Base-by-base conservation (phyloP, 2,113 vertebrate species). In the Gambusia holbrooki region DNA sequence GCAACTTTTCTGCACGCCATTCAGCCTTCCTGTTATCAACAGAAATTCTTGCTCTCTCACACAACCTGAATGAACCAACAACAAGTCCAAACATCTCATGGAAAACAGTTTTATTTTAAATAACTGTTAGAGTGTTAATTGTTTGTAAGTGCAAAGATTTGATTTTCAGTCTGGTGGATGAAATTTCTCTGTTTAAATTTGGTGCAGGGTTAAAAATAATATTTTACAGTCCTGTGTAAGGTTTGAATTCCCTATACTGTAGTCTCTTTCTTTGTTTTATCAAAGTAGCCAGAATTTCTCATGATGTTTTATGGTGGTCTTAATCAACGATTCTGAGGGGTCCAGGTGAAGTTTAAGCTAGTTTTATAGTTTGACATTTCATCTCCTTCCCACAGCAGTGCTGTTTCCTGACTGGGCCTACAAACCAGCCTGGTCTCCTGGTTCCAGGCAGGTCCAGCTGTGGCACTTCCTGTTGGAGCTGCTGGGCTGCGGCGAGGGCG, bases 391-490 rank as follows among this genome's bases (percentile, higher is more conserved):
- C 9, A 33, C 87, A 94, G 94, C 93, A 42, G 89, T 94, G 75
- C 73, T 94, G 77, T 94, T 93, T 74, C 94, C 95, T 3, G 93
- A 95, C 62, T 95, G 95, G 95, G 95, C 94, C 42, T 95, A 94
- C 86, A 95, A 91, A 74, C 94, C 95, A 0, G 88, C 93, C 54
- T 95, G 93, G 93, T 92, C 93, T 1, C 93, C 94, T 0, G 95
- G 95, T 8, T 95, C 94, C 76, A 77, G 94, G 3, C 94, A 95
- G 90, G 93, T 95, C 5, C 95, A 95, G 87, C 90, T 95, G 45
- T 95, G 94, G 94, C 94, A 95, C 87, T 95, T 95, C 86, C 89
- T 95, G 65, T 71, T 95, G 76, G 95, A 95, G 90, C 92, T 95
- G 68, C 75, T 95, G 79, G 90, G 90, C 5, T 81, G 85, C 1